Percentiles rank a stretch among this genome's conserved stretches.
phyloP scores from a whole-genome alignment of 2,888 invertebrate species.

The Cremastobaeus sp. region DNA sequence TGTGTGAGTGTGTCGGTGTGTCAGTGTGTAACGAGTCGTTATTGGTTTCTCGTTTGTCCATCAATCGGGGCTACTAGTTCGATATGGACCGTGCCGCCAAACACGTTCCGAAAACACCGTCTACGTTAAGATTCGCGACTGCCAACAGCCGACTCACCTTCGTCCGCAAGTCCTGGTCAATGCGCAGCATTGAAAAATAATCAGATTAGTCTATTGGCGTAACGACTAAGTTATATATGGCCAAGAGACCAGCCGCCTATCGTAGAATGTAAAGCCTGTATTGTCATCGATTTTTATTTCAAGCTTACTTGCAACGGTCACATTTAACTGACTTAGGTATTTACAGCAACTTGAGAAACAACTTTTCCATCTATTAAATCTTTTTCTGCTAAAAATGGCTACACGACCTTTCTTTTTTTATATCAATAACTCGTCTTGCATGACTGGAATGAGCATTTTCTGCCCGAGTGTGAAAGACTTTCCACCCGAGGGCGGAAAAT shows the following conservation, averaged over 20 bases:
- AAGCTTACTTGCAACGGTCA: background rate
- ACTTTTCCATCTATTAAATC: too few relatives aligned
- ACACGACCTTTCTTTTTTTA: too few relatives aligned
- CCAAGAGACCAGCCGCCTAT: conserved; percentile 17
- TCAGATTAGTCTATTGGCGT: conserved; percentile 68
- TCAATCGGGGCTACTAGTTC: conserved; percentile 18
- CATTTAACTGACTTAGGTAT: too few relatives aligned
- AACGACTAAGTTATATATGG: conserved; percentile 59
- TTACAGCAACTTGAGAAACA: too few relatives aligned
- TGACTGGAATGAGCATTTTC: too few relatives aligned
- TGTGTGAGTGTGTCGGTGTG: background rate
- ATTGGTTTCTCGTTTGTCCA: conserved; percentile 21
- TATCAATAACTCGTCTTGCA: too few relatives aligned
- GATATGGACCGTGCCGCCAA: conserved; percentile 31
- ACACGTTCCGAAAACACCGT: conserved; percentile 32
- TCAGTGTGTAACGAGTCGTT: background rate
- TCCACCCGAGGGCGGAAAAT: too few relatives aligned
- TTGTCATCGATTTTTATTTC: conserved; percentile 41
- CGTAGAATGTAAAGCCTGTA: conserved; percentile 42
- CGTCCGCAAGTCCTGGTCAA: conserved; percentile 79
- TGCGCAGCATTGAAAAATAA: conserved; percentile 67
- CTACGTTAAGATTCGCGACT: conserved; percentile 56
- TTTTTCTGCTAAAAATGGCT: too few relatives aligned
- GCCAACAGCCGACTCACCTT: conserved; percentile 77
- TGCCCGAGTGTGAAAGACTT: too few relatives aligned